Conservation (phyloP, 2,797 vertebrate species). For the Danio tinwini region DNA sequence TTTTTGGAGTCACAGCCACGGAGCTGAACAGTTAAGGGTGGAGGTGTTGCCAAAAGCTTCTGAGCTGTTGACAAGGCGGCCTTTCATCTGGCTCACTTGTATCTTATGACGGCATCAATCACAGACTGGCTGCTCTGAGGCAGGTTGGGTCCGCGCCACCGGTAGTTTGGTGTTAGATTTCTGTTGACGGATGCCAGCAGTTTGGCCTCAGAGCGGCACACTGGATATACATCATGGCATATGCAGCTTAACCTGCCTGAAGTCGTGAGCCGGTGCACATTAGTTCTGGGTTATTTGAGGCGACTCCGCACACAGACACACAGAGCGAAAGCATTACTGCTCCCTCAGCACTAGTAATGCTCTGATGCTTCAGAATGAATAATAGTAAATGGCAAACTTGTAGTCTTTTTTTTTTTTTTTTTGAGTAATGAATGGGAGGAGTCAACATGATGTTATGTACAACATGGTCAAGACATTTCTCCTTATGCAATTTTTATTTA, state of each 20-base stretch:
- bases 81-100: constrained; percentile 22
- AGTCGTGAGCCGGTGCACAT: background rate
- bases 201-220: constrained; percentile 7
- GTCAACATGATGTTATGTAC: background rate
- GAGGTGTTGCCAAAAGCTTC: constrained; percentile 26
- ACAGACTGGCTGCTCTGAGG: constrained; percentile 28
- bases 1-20: constrained; percentile 27
- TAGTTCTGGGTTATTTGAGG: constrained; percentile 44
- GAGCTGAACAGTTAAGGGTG: constrained; percentile 36
- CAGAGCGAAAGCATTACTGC: background rate
- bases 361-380: background rate
- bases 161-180: constrained; percentile 35
- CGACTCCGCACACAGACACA: background rate
- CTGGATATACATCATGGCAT: background rate
- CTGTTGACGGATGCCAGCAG: constrained; percentile 27
- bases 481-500: background rate
- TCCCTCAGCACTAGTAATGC: background rate
- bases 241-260: background rate
- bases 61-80: constrained; percentile 39
- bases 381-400: background rate
- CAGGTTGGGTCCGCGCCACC: constrained; percentile 38
- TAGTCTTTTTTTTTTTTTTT: too few relatives aligned
- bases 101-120: constrained; percentile 43
- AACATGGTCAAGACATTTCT: background rate
- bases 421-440: background rate